These are phyloP conservation scores for Muschampia staudingeri DNA, from an alignment of 2,888 invertebrate species.

Conservation along the genomic window DNA sequence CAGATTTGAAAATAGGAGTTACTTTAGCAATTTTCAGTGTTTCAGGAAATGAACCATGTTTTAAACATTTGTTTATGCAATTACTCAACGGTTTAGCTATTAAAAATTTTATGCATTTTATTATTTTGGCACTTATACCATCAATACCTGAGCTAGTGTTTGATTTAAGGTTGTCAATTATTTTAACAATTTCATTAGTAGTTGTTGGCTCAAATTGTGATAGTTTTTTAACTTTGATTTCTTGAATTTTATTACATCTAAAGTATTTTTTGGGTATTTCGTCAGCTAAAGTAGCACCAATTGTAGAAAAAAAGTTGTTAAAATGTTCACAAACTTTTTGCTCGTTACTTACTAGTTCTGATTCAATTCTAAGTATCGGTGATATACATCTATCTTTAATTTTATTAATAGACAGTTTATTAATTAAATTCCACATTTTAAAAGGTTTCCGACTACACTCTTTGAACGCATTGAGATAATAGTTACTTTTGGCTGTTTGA, in stretches of 20 bases:
- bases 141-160: constrained; percentile 57
- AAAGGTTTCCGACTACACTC: not conserved
- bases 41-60: no score
- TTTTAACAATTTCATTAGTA: constrained; percentile 46
- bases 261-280: not conserved
- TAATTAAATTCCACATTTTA: constrained; percentile 36
- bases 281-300: constrained; percentile 15
- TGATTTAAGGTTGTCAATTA: constrained; percentile 49
- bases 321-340: constrained; percentile 29
- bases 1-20: no score
- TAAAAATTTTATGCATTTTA: constrained; percentile 73
- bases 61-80: not conserved
- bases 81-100: not conserved
- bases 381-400: not conserved
- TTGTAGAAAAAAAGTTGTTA: constrained; percentile 16
- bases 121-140: constrained; percentile 47
- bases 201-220: not conserved
- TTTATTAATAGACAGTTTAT: constrained; percentile 11
- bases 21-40: no score
- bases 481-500: constrained; percentile 7
- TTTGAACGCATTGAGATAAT: not conserved
- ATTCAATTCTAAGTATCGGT: not conserved
- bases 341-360: not conserved
- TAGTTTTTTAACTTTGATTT: not conserved
- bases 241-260: not conserved